phyloP scores from a whole-genome alignment of 2,888 invertebrate genomes.

The Lasioglossum zephyrum region DNA sequence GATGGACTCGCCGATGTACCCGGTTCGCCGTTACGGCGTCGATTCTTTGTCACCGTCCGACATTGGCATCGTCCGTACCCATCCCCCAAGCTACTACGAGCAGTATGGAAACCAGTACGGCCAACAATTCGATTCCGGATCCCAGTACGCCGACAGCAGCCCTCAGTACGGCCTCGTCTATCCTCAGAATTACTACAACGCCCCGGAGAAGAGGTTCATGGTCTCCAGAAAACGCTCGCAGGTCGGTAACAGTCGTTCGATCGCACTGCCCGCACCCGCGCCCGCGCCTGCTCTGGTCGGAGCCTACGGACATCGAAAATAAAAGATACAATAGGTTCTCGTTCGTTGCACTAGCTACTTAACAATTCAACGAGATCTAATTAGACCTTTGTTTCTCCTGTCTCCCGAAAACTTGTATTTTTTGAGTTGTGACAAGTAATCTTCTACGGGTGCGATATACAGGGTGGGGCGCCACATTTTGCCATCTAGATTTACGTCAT shows the following conservation, averaged over 20 bases:
- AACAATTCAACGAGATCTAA: too few relatives aligned
- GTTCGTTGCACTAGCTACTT: too few relatives aligned
- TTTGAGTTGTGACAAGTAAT: too few relatives aligned
- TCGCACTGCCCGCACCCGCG: background rate
- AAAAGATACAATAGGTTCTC: background rate
- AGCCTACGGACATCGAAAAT: background rate
- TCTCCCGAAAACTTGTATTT: too few relatives aligned
- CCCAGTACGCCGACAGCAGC: slow-evolving; percentile 72
- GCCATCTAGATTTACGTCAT: too few relatives aligned
- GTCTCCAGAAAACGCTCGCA: slow-evolving; percentile 80
- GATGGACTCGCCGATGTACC: slow-evolving; percentile 76
- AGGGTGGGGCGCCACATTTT: too few relatives aligned
- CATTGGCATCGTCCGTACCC: slow-evolving; percentile 75
- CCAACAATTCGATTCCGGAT: slow-evolving; percentile 74
- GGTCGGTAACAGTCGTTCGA: slow-evolving; percentile 66
- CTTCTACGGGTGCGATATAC: too few relatives aligned
- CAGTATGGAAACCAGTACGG: slow-evolving; percentile 73
- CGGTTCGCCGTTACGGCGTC: slow-evolving; percentile 69
- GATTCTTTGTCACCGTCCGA: slow-evolving; percentile 72
- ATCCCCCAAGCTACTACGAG: slow-evolving; percentile 77
- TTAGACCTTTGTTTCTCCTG: too few relatives aligned
- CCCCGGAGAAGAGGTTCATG: slow-evolving; percentile 81
- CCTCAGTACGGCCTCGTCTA: slow-evolving; percentile 73
- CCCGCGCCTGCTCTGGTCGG: background rate
- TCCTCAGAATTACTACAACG: slow-evolving; percentile 76